phyloP scores from a whole-genome alignment of 2,113 vertebrate species.

The Colius striatus region DNA sequence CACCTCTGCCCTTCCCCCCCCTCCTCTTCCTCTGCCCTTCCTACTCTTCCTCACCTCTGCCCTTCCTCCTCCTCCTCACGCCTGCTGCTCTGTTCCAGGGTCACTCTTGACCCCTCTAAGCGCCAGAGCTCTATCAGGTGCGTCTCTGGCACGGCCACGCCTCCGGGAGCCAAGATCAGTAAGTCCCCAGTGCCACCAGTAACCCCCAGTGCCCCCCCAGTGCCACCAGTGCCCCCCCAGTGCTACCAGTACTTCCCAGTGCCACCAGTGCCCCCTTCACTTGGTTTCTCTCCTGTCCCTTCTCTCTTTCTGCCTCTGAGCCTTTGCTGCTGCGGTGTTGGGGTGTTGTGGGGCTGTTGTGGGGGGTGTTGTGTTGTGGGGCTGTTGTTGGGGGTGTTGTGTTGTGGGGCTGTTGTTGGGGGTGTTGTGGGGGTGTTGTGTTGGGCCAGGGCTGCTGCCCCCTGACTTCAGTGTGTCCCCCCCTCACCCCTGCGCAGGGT shows the following conservation, averaged over 20 bases:
- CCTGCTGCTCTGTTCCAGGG: constrained; percentile 83
- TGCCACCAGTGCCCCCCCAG: too few species aligned
- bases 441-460: too few species aligned
- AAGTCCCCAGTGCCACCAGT: constrained; percentile 70
- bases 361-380: too few species aligned
- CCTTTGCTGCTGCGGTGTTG: background rate
- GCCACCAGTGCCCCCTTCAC: background rate
- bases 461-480: too few species aligned
- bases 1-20: too few species aligned
- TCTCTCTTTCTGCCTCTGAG: background rate
- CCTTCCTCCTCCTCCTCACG: background rate
- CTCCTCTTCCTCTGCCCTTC: too few species aligned
- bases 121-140: constrained; percentile 96
- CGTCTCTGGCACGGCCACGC: constrained; percentile 92
- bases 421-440: too few species aligned
- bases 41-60: background rate
- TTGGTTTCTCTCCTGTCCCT: constrained; percentile 31
- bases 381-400: too few species aligned
- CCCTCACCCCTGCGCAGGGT: too few species aligned
- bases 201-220: too few species aligned
- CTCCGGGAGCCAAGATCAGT: constrained; percentile 98
- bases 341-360: too few species aligned
- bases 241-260: background rate
- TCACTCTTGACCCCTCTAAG: constrained; percentile 98
- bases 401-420: too few species aligned